Conservation (phyloP, 1,140 invertebrate species). For the Saccostrea echinata region DNA sequence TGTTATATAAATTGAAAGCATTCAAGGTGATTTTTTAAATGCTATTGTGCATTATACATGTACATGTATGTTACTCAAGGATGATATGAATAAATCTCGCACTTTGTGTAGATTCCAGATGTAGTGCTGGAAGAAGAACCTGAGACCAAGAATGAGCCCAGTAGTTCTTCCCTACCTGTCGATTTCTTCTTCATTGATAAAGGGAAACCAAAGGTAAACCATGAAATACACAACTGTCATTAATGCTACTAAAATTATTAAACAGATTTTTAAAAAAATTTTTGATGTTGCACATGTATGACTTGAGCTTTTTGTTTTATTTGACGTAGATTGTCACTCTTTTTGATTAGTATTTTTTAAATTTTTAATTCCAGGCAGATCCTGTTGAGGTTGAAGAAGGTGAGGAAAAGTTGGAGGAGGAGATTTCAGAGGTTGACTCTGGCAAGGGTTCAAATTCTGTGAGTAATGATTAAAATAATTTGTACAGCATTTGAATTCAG, state of each 20-base stretch:
- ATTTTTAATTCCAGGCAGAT: background rate
- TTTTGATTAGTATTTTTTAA: background rate
- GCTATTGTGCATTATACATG: too few relatives aligned
- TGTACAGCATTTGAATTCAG: background rate
- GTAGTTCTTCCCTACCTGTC: background rate
- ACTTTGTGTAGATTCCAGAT: background rate
- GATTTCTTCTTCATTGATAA: conserved; percentile 47
- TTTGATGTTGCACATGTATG: too few relatives aligned
- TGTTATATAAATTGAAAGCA: too few relatives aligned
- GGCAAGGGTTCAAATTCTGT: conserved; percentile 1
- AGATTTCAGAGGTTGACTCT: conserved; percentile 24
- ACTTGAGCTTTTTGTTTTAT: too few relatives aligned
- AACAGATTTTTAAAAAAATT: too few relatives aligned
- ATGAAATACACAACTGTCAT: background rate
- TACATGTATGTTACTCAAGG: background rate
- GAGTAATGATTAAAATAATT: background rate
- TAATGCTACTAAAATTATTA: too few relatives aligned
- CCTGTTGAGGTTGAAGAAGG: background rate
- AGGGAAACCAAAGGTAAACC: conserved; percentile 29
- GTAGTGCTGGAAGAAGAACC: background rate
- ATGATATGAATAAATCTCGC: background rate
- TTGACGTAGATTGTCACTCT: too few relatives aligned
- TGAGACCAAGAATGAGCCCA: background rate
- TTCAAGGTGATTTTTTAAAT: too few relatives aligned
- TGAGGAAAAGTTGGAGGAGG: conserved; percentile 24